Percentiles rank a stretch among this genome's conserved stretches.
Evolutionary conservation across 1,140 invertebrate genomes (phyloP).

Genomic region (Dreissena rostriformis): DNA sequence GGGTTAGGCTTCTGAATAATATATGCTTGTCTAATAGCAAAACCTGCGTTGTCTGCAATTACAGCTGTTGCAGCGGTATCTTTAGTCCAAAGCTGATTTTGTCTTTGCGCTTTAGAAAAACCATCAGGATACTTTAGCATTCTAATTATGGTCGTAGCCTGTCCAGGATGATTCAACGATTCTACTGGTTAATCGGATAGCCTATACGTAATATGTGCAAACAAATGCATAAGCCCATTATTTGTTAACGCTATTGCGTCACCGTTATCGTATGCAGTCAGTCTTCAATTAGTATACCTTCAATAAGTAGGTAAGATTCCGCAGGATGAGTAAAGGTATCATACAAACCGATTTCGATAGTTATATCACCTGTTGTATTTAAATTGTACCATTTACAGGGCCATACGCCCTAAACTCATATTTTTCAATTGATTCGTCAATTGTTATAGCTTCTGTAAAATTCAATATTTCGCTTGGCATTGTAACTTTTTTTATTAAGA

Average conservation of each 20-base stretch:
- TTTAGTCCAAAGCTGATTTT: slow-evolving; percentile 7
- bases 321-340: slow-evolving; percentile 6
- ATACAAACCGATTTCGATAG: not conserved
- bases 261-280: not conserved
- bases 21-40: slow-evolving; percentile 2
- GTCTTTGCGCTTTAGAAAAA: not conserved
- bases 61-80: not conserved
- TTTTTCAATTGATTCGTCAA: not conserved
- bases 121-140: slow-evolving; percentile 6
- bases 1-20: not conserved
- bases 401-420: not conserved
- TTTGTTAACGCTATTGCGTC: not conserved
- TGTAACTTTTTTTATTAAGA: not conserved
- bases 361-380: not conserved
- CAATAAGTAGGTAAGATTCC: not conserved
- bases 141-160: slow-evolving; percentile 4
- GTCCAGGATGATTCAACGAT: not conserved
- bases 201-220: not conserved
- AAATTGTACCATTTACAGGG: slow-evolving; percentile 6
- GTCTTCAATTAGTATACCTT: not conserved
- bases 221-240: slow-evolving; percentile 8
- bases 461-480: not conserved
- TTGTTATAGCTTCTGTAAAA: not conserved
- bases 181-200: not conserved
- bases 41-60: not conserved